These are phyloP conservation scores for Automeris io DNA, from an alignment of 2,888 invertebrate species.

Conservation along the genomic window DNA sequence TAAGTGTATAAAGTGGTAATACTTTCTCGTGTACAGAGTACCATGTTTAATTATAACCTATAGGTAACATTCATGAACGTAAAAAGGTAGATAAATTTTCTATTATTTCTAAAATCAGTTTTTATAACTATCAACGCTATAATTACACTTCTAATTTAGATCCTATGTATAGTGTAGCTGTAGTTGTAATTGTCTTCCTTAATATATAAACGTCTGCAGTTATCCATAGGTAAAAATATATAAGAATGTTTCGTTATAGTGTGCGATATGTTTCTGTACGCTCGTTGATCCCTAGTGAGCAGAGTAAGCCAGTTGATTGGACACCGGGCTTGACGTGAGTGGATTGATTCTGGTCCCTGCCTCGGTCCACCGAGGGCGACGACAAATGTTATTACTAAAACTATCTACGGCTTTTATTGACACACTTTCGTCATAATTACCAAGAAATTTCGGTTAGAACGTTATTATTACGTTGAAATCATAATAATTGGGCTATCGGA, in stretches of 20 bases:
- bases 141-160: no score
- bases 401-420: conserved; percentile 54
- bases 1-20: no score
- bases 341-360: conserved; percentile 60
- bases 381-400: conserved; percentile 64
- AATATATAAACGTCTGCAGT: conserved; percentile 28
- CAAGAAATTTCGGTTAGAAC: conserved; percentile 19
- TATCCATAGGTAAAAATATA: conserved; percentile 25
- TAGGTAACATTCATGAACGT: no score
- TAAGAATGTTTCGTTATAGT: conserved; percentile 30
- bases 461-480: background rate
- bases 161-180: no score
- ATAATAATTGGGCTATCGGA: no score
- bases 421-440: conserved; percentile 41
- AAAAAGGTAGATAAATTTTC: no score
- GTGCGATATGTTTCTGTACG: conserved; percentile 23
- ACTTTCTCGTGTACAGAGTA: no score
- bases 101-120: no score
- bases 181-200: conserved; percentile 28
- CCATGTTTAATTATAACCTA: no score
- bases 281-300: conserved; percentile 59
- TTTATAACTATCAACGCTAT: no score
- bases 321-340: conserved; percentile 65
- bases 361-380: conserved; percentile 34
- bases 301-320: conserved; percentile 70